Percentiles rank a stretch among this genome's conserved stretches.
Conservation (phyloP, 2,888 invertebrate species). For the Amiota mariae region DNA sequence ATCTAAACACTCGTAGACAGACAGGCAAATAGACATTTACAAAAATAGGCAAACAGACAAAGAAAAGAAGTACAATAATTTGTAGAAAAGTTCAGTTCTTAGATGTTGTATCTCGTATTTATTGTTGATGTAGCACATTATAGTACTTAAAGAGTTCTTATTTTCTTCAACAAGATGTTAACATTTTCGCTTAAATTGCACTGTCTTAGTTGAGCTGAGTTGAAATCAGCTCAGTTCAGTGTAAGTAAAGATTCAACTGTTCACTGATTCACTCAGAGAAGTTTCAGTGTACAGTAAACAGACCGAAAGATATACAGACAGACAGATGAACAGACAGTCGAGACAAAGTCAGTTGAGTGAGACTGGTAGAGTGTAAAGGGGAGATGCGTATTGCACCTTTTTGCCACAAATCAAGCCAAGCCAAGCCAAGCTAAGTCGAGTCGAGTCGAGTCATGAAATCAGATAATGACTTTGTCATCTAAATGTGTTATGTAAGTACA, state of each 20-base stretch:
- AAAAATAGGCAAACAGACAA: too few relatives aligned
- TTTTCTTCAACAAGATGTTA: conserved; percentile 67
- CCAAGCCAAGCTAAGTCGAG: background rate
- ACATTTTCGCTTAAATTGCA: conserved; percentile 61
- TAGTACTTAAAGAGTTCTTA: conserved; percentile 56
- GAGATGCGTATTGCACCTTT: conserved; percentile 33
- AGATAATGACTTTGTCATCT: conserved; percentile 52
- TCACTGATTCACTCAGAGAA: too few relatives aligned
- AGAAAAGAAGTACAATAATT: too few relatives aligned
- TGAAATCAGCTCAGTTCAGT: background rate
- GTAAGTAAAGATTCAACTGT: too few relatives aligned
- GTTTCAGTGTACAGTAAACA: too few relatives aligned
- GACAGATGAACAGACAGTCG: conserved; percentile 15
- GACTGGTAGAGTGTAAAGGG: background rate
- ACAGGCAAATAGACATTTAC: too few relatives aligned
- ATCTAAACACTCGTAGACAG: background rate
- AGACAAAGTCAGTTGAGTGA: background rate
- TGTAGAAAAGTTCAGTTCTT: too few relatives aligned
- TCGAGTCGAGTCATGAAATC: conserved; percentile 58
- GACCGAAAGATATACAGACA: conserved; percentile 16
- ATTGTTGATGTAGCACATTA: conserved; percentile 48
- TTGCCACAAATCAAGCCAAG: conserved; percentile 40
- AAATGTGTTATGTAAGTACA: conserved; percentile 40
- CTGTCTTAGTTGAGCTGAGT: conserved; percentile 32
- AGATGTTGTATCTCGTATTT: background rate